Evolutionary conservation across 2,797 vertebrate genomes (phyloP).

Genomic region (Sarcoramphus papa): DNA sequence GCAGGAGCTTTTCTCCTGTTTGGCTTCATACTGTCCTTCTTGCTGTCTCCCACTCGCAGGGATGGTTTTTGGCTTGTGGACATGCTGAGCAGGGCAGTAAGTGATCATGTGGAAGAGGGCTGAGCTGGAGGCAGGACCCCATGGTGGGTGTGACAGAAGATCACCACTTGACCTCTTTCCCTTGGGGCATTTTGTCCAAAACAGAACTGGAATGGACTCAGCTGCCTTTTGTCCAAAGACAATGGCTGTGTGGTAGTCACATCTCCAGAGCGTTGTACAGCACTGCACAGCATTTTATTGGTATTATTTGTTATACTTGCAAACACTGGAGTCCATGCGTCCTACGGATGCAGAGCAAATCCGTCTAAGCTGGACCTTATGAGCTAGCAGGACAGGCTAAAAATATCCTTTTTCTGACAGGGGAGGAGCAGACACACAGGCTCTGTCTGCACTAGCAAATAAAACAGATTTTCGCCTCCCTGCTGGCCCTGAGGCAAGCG

Average conservation of each 20-base stretch:
- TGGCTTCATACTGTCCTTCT: background rate
- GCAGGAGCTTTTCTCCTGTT: background rate
- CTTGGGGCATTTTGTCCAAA: background rate
- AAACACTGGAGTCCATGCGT: background rate
- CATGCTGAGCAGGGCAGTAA: background rate
- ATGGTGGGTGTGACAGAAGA: background rate
- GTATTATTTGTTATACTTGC: background rate
- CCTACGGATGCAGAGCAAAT: background rate
- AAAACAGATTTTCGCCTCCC: background rate
- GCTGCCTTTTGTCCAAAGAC: background rate
- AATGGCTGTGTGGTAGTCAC: background rate
- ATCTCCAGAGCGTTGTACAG: background rate
- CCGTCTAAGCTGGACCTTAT: fast-evolving
- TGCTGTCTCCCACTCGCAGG: background rate
- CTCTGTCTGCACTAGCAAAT: background rate
- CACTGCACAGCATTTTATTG: background rate
- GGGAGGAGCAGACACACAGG: background rate
- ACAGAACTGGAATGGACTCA: background rate
- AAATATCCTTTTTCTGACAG: background rate
- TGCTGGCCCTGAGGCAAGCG: background rate
- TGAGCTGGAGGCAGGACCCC: background rate
- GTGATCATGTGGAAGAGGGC: background rate
- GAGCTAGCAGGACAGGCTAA: background rate
- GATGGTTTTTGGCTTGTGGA: background rate
- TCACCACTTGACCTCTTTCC: background rate